Base-by-base conservation (phyloP, 2,797 vertebrate species). In the Adelosebastes latens region DNA sequence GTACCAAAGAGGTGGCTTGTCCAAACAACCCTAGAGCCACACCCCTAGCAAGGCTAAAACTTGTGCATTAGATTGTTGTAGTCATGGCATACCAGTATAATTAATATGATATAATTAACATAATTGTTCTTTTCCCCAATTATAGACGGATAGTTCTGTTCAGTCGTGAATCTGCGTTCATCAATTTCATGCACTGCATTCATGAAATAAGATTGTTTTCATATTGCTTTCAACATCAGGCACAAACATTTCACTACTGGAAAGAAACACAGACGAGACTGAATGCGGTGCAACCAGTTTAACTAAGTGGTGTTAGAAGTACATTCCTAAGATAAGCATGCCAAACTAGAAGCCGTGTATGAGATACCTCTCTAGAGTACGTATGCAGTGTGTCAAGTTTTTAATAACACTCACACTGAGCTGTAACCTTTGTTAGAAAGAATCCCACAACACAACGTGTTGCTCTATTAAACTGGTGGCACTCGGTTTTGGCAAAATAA, bases 281-380 rank as follows among this genome's bases (percentile, higher is more conserved):
- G 83, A 96, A 96, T 95, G 93, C 79, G 63, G 94, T 34, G 46
- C 24, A 91, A 95, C 94, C 91, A 76, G 95, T 94, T 92, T 2
- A 70, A 24, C 71, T 32, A 27, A 27, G 11, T 59, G 46, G 14
- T 8, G 52, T n/a, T 29, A 53, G 65, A 66, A 61, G 42, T 29
- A 66, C 88, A 92, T 90, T 94, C 89, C 77, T 85, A 20, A 75
- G 70, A 59, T 72, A 72, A 62, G 53, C n/a, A 70, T 52, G 29
- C 14, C 55, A 24, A 67, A 65, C 55, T 22, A 71, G 67, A 70
- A 55, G 59, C 20, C 18, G 11, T 39, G 64, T 29, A 34, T 18
- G 13, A 81, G 4, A 20, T 58, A 29, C 24, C 16, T 66, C 18
- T 12, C 18, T 4, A 12, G 22, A 73, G 64, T 31, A 61, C 1